Base-by-base conservation (phyloP, 2,797 vertebrate genomes). In the Silurus aristotelis region DNA sequence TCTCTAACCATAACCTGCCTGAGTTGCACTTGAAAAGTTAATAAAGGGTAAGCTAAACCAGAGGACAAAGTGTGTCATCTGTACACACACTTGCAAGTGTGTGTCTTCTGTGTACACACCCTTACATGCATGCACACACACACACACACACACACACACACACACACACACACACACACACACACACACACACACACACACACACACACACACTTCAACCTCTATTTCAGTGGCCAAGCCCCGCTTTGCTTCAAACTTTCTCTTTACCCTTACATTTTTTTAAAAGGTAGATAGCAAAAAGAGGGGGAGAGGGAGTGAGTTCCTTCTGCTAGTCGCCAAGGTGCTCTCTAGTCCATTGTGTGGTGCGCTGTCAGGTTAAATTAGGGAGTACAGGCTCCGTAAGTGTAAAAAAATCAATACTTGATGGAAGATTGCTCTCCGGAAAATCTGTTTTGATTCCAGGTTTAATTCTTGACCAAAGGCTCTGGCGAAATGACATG, bases 381-480 rank as follows among this genome's bases (percentile, higher is more conserved):
- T 99, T 99, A 99, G 97, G 96, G 97, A 98, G 96, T 98, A 99
- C 98, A 97, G 96, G 96, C 96, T 97, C 97, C 91, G 96, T 96
- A 96, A 99, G 97, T 99, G 97, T 99, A 99, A 98, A 98, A 98
- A 98, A 99, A 99, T 99, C 98, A 98, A 99, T 99, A 99, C 97
- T 97, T 98, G 97, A 99, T 98, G 98, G 97, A 98, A 98, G 98
- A 99, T 98, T 99, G 97, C 97, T 99, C 97, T 96, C 96, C 90
- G 94, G 97, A 99, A 99, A 99, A 99, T 99, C 97, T 99, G 98
- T 99, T 99, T 98, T 99, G 97, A 99, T 99, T 99, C 96, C 95
- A 98, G 96, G 96, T 99, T 99, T 99, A 99, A 99, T 99, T 99
- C 94, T 93, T 93, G 91, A 98, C 97, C 97, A 99, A 98, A 98